Evolutionary conservation across 2,797 vertebrate species (phyloP).

Genomic region (Enteromius anoplus): DNA sequence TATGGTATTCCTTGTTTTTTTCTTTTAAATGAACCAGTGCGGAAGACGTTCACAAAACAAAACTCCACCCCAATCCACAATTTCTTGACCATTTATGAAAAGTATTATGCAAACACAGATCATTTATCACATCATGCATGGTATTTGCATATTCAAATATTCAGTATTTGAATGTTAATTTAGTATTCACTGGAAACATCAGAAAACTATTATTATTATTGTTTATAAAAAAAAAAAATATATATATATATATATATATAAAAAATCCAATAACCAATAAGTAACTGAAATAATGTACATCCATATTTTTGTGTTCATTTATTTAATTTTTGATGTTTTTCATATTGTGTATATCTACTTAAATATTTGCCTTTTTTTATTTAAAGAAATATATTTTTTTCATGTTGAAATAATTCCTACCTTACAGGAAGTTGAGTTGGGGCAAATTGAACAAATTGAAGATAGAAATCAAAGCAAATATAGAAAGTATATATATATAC

Average conservation of each 20-base stretch:
- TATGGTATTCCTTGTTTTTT: neutral
- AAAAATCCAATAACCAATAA: too few relatives aligned
- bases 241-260: too few relatives aligned
- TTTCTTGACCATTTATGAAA: neutral
- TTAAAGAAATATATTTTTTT: too few relatives aligned
- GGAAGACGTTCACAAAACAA: neutral
- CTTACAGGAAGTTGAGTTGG: neutral
- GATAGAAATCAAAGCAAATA: too few relatives aligned
- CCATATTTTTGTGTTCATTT: too few relatives aligned
- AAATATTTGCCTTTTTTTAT: too few relatives aligned
- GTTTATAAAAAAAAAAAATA: too few relatives aligned
- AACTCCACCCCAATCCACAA: neutral
- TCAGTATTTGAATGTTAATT: neutral
- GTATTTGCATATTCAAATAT: slow-evolving; percentile 9
- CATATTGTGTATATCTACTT: too few relatives aligned
- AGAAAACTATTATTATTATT: too few relatives aligned
- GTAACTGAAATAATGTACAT: too few relatives aligned
- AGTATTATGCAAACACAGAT: slow-evolving; percentile 8
- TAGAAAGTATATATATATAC: too few relatives aligned
- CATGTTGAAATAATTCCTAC: neutral
- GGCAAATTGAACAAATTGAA: neutral
- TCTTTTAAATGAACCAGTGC: neutral
- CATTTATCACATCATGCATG: neutral
- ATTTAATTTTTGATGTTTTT: too few relatives aligned
- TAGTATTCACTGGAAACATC: neutral